Base-by-base conservation (phyloP, 2,113 vertebrate genomes). In the Perognathus longimembris region DNA sequence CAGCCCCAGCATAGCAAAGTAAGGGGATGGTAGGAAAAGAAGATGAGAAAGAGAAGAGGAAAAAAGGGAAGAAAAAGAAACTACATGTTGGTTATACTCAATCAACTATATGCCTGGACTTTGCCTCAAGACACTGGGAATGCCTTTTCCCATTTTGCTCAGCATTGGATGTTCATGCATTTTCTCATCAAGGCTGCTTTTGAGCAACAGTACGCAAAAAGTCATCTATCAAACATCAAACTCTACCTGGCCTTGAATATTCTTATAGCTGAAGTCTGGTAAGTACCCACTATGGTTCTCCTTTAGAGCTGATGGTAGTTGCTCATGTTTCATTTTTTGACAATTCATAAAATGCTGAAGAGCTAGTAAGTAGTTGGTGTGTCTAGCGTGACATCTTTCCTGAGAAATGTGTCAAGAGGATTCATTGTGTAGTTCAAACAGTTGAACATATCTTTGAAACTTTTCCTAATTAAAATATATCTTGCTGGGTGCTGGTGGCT, bases 341-440 rank as follows among this genome's bases (percentile, higher is more conserved):
- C 45, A 77, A 81, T 9, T 9, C 38, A 54, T 17, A 85, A 88
- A 66, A 70, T 22, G 40, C 50, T 83, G 22, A 92, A 80, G 3
- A 10, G 75, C 26, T 54, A 73, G 54, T 30, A 61, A 54, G 50
- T 54, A 54, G 82, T 66, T 81, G 10, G 10, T 50, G 14, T 78
- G 89, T 94, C 89, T 82, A 66, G 80, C 82, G 75, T 83, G 28
- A 40, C 50, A 36, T 88, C 9, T 95, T 92, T 75, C 63, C 26
- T 86, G 84, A 66, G 15, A 85, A 77, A 5, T 88, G 3, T 57
- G 36, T 81, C 67, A 77, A 90, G 50, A 95, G 70, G 32, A 69
- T 63, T 92, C 70, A 66, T 2, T 93, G n/a, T 77, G 17, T 30
- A 71, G 9, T 83, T 61, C 6, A 79, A 22, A 45, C 45, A 84